Percentiles rank a stretch among this genome's conserved stretches.
Conservation (phyloP, 2,113 vertebrate genomes). For the Philantomba maxwellii region DNA sequence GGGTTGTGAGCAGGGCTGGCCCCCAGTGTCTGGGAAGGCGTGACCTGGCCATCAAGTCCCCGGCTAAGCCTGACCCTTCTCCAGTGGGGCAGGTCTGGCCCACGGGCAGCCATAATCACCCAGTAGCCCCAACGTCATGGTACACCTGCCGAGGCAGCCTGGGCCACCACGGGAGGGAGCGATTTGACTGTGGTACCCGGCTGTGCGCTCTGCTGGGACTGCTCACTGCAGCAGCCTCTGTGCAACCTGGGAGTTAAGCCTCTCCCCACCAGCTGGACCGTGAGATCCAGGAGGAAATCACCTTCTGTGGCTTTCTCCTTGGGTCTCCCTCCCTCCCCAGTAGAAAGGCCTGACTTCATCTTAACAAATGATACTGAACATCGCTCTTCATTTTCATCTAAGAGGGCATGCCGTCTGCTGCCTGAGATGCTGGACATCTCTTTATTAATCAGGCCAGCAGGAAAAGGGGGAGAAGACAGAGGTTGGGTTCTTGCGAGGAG, state of each 20-base stretch:
- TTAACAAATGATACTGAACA: not conserved
- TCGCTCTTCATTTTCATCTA: not conserved
- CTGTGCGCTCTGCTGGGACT: rapidly evolving
- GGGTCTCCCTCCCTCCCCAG: no score
- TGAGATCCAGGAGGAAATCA: not conserved
- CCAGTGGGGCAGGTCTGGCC: not conserved
- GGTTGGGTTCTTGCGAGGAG: conserved; percentile 76
- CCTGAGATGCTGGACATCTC: not conserved
- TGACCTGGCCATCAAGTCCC: not conserved
- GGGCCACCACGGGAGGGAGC: not conserved
- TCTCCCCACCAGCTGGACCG: not conserved
- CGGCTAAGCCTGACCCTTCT: not conserved
- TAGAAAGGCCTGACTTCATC: not conserved
- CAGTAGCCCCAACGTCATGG: rapidly evolving
- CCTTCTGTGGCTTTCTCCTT: not conserved
- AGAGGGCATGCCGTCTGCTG: not conserved
- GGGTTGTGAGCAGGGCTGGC: not conserved
- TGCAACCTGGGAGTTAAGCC: rapidly evolving
- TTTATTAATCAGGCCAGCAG: not conserved
- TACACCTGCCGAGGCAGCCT: not conserved
- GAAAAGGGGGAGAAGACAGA: not conserved
- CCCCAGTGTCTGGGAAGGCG: rapidly evolving
- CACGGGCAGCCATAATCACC: rapidly evolving
- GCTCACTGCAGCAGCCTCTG: rapidly evolving
- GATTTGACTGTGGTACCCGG: rapidly evolving